Evolutionary conservation across 2,888 invertebrate genomes (phyloP).

Genomic region (Mimachlamys varia): DNA sequence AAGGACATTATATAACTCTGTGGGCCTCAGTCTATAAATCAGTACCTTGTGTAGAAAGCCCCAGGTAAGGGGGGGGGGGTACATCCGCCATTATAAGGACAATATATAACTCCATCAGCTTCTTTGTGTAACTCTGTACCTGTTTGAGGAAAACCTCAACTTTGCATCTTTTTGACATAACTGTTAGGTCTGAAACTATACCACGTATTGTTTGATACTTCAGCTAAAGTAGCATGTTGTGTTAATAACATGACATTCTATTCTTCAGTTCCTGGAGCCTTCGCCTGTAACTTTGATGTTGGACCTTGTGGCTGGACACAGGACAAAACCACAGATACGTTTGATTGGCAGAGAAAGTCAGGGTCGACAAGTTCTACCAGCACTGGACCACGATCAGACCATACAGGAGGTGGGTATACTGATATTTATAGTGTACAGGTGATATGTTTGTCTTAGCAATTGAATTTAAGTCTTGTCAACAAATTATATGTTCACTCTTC

Average conservation of each 20-base stretch:
- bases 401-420: conserved; percentile 55
- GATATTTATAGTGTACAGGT: neutral
- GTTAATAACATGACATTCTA: neutral
- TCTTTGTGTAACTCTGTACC: no score
- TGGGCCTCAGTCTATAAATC: no score
- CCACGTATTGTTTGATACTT: no score
- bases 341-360: conserved; percentile 68
- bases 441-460: no score
- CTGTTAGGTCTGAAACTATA: no score
- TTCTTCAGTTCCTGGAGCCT: conserved; percentile 55
- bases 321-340: conserved; percentile 62
- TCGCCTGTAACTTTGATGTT: conserved; percentile 73
- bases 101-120: no score
- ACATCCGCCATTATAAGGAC: no score
- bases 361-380: conserved; percentile 57
- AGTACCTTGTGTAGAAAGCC: no score
- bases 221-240: no score
- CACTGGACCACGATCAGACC: conserved; percentile 72
- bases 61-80: conserved; percentile 54
- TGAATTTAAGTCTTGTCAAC: neutral
- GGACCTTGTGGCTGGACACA: conserved; percentile 71
- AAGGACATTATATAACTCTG: no score
- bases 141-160: no score
- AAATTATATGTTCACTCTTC: neutral
- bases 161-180: no score